Base-by-base conservation (phyloP, 2,888 invertebrate species). In the Caenorhabditis virilis region DNA sequence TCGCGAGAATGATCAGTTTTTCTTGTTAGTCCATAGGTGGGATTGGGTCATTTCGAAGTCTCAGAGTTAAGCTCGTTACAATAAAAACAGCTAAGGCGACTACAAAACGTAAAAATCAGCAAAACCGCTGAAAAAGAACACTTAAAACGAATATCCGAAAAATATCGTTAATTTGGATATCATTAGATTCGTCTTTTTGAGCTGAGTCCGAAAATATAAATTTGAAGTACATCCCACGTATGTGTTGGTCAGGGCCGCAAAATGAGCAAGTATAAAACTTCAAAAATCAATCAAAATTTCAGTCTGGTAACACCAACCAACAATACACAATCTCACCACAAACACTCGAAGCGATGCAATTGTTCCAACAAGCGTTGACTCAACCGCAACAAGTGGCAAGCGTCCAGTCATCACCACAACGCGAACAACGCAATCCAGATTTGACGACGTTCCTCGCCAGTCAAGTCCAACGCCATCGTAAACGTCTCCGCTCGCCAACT, bases 401-500 rank as follows among this genome's bases (percentile, higher is more conserved):
- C 16, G 25, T 39, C 11, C 16, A 36, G 18, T 48, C 62, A 26
- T 48, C 56, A 18, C 30, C 56, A 0, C 25, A 30, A 1, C 27
- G 51, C 41, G 50, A 61, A 13, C 20, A 25, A 18, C 11, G 20
- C 2, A 38, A 25, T 22, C 25, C 35, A 20, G 45, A 45, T 7
- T 20, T 64, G 16, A 58, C 54, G 38, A 43, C 56, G 22, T 64
- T 64, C 22, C 38, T 64, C 6, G 54, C 58, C 1, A 54, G 25
- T 36, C 64, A 64, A 48, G 70, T 80, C 5, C 76, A 72, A 50
- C 77, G 78, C 2, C 78, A 78, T 30, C 75, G 80, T 23, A 80
- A 80, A 46, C 70, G 80, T 9, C 63, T 62, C 20, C 76, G 79
- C 22, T 77, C 77, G 1, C 77, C 78, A 1, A 42, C 57, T 16